A percentile compares a stretch with the other conserved stretches of the same genome.
These are phyloP conservation scores for Scomberomorus guttatus DNA, from an alignment of 2,797 vertebrate genomes.

Conservation along the genomic window DNA sequence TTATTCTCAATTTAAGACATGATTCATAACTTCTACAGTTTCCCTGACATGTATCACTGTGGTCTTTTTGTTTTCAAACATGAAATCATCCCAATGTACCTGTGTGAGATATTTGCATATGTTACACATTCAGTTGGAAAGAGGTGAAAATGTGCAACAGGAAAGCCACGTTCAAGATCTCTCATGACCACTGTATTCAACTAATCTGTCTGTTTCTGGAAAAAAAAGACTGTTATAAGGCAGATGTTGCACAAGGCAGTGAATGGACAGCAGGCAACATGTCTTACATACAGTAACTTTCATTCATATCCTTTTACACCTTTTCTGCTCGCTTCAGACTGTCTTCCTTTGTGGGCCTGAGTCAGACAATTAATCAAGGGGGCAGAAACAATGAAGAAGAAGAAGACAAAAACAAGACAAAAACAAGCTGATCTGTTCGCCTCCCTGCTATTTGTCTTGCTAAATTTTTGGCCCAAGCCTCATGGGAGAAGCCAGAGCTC, in stretches of 20 bases:
- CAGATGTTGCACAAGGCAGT: background rate
- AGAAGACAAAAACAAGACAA: background rate
- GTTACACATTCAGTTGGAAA: background rate
- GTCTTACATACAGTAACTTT: conserved; percentile 21
- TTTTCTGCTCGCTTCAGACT: conserved; percentile 3
- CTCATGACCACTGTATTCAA: no score
- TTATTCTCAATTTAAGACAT: background rate
- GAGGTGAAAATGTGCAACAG: no score
- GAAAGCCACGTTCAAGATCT: no score
- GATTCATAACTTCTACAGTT: background rate
- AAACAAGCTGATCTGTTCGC: conserved; percentile 44
- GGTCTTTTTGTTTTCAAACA: background rate
- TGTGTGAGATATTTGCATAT: background rate
- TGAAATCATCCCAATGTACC: background rate
- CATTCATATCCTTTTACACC: background rate
- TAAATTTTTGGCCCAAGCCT: conserved; percentile 28
- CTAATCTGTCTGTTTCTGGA: background rate
- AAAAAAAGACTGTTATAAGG: background rate
- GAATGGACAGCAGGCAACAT: background rate
- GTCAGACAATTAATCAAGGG: conserved; percentile 36
- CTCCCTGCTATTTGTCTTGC: conserved; percentile 30
- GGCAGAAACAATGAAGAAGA: conserved; percentile 18
- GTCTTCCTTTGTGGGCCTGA: conserved; percentile 23
- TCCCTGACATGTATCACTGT: no score
- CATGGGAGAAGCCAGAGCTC: conserved; percentile 29